These are phyloP conservation scores for Dendropsophus ebraccatus DNA, from an alignment of 2,113 vertebrate species.

Conservation along the genomic window DNA sequence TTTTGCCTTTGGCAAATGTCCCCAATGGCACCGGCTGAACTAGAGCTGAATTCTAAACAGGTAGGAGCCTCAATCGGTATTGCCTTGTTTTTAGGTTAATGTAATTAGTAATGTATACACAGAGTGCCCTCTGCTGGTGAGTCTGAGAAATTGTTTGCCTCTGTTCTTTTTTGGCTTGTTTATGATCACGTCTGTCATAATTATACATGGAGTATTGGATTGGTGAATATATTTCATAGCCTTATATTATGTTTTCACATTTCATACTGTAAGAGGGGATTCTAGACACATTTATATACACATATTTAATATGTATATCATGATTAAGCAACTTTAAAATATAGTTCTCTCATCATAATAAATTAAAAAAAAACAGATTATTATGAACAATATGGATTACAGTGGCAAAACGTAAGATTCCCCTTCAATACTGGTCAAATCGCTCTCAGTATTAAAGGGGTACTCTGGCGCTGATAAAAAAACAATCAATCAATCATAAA, in stretches of 20 bases:
- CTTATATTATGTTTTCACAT: too few species aligned
- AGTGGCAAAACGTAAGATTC: background rate
- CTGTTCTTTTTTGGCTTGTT: background rate
- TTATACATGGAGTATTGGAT: background rate
- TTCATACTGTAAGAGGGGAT: background rate
- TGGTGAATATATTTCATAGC: background rate
- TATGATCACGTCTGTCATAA: background rate
- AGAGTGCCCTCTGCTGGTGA: constrained; percentile 42
- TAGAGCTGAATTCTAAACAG: constrained; percentile 34
- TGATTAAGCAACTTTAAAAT: background rate
- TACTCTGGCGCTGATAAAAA: too few species aligned
- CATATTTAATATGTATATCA: background rate
- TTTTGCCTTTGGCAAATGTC: constrained; percentile 39
- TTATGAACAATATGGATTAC: background rate
- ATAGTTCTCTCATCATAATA: background rate
- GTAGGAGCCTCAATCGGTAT: constrained; percentile 23
- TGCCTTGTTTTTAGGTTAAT: background rate
- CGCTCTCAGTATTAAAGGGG: too few species aligned
- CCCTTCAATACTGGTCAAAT: too few species aligned
- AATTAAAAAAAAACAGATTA: background rate
- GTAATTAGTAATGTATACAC: constrained; percentile 30
- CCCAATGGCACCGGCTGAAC: constrained; percentile 20
- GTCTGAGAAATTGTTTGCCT: background rate
- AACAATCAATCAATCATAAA: too few species aligned
- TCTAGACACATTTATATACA: background rate